Conservation (phyloP, 1,140 invertebrate species). For the Pissodes strobi region DNA sequence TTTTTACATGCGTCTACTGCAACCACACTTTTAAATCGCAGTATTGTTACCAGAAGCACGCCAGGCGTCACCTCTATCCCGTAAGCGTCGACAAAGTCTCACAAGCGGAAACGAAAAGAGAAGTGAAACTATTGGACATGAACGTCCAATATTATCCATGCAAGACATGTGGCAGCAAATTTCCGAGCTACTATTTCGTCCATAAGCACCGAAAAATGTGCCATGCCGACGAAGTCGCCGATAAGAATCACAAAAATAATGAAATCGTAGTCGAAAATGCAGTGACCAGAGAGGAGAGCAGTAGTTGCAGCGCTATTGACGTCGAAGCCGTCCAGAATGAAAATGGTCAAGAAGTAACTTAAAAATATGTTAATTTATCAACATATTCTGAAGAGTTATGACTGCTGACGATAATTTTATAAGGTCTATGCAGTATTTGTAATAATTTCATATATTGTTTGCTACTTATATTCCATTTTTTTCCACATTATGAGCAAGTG, state of each 20-base stretch:
- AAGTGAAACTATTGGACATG: slow-evolving; percentile 71
- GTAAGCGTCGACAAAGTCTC: slow-evolving; percentile 53
- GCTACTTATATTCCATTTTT: too few species aligned
- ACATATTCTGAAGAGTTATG: too few species aligned
- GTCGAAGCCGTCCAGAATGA: slow-evolving; percentile 45
- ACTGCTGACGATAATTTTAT: too few species aligned
- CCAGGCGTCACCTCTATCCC: slow-evolving; percentile 68
- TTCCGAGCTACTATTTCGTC: slow-evolving; percentile 91
- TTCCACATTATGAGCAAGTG: too few species aligned
- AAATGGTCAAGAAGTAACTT: slow-evolving; percentile 25
- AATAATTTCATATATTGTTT: too few species aligned
- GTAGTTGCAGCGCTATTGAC: slow-evolving; percentile 47
- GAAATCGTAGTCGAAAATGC: slow-evolving; percentile 46
- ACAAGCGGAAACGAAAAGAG: slow-evolving; percentile 54
- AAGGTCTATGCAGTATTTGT: too few species aligned
- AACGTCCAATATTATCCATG: slow-evolving; percentile 91
- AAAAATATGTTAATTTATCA: neutral
- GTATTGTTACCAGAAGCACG: slow-evolving; percentile 82
- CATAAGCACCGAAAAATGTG: slow-evolving; percentile 88
- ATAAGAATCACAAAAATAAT: slow-evolving; percentile 50
- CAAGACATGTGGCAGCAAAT: slow-evolving; percentile 89
- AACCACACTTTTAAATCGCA: slow-evolving; percentile 81
- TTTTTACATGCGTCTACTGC: slow-evolving; percentile 76
- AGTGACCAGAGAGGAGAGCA: slow-evolving; percentile 33
- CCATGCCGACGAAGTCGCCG: slow-evolving; percentile 67